These are phyloP conservation scores for Oryzias curvinotus DNA, from an alignment of 2,113 vertebrate species.

Conservation along the genomic window DNA sequence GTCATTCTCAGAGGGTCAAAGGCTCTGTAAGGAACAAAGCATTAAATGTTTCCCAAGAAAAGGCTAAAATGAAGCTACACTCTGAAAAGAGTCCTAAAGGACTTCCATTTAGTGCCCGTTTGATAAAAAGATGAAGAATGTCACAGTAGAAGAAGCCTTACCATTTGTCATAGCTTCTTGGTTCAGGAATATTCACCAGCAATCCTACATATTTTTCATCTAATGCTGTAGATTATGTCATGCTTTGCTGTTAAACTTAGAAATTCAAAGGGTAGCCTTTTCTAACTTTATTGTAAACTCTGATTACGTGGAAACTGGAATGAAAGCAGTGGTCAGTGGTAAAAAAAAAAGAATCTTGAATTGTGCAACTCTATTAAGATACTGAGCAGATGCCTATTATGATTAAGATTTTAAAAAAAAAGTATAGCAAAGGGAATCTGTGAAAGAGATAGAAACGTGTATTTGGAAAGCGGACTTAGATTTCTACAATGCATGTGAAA, in stretches of 20 bases:
- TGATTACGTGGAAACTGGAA: slow-evolving; percentile 13
- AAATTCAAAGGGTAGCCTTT: slow-evolving; percentile 11
- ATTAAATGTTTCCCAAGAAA: slow-evolving; percentile 26
- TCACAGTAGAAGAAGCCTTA: slow-evolving; percentile 2
- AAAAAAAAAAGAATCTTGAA: neutral
- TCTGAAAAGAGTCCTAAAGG: slow-evolving; percentile 9
- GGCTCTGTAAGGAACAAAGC: slow-evolving; percentile 24
- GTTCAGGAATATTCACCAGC: neutral
- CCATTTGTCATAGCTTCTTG: neutral
- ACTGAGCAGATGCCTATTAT: neutral
- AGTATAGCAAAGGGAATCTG: neutral
- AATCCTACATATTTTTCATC: slow-evolving; percentile 1
- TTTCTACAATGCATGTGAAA: neutral
- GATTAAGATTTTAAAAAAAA: neutral
- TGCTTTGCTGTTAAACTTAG: slow-evolving; percentile 1
- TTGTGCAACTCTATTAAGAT: neutral
- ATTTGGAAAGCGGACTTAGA: neutral
- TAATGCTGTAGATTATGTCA: slow-evolving; percentile 19
- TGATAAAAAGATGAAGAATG: slow-evolving; percentile 17
- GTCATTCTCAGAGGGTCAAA: slow-evolving; percentile 30
- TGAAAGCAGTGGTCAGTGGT: neutral
- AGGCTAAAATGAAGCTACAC: slow-evolving; percentile 22
- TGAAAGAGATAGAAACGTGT: neutral
- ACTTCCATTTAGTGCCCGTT: slow-evolving; percentile 6
- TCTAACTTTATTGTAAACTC: neutral